phyloP scores from a whole-genome alignment of 2,113 vertebrate genomes.

The Ovibos moschatus region DNA sequence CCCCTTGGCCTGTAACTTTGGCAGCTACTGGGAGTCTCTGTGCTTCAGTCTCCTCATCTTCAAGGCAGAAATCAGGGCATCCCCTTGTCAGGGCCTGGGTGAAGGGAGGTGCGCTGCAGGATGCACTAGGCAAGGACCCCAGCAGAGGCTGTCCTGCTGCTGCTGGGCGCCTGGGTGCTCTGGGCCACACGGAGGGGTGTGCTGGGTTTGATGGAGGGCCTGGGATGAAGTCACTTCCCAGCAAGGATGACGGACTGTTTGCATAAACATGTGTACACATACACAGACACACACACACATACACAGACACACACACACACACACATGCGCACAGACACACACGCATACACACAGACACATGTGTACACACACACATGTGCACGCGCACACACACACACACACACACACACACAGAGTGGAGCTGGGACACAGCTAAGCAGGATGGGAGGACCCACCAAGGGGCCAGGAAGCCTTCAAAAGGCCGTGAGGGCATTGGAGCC shows the following conservation, averaged over 20 bases:
- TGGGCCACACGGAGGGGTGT: neutral
- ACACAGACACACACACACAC: neutral
- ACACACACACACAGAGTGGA: too few relatives aligned
- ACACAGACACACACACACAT: rapidly evolving
- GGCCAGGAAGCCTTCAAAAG: too few relatives aligned
- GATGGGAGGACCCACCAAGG: neutral
- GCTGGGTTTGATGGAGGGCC: neutral
- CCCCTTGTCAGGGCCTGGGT: too few relatives aligned
- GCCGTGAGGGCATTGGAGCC: neutral
- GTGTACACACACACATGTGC: rapidly evolving
- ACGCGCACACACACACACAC: rapidly evolving
- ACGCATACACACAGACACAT: rapidly evolving
- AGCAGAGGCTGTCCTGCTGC: neutral
- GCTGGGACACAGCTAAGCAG: neutral
- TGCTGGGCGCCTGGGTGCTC: neutral
- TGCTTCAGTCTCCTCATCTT: neutral
- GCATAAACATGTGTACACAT: neutral
- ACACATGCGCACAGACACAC: neutral
- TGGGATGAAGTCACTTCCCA: neutral
- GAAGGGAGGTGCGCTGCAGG: rapidly evolving
- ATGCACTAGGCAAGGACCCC: neutral
- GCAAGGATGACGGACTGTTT: rapidly evolving
- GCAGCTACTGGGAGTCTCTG: neutral
- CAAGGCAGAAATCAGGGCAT: too few relatives aligned
- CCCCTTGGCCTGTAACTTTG: neutral